A percentile compares a stretch with the other conserved stretches of the same genome.
These are phyloP conservation scores for Pristionchus maxplancki DNA, from an alignment of 2,888 invertebrate genomes.

Conservation along the genomic window DNA sequence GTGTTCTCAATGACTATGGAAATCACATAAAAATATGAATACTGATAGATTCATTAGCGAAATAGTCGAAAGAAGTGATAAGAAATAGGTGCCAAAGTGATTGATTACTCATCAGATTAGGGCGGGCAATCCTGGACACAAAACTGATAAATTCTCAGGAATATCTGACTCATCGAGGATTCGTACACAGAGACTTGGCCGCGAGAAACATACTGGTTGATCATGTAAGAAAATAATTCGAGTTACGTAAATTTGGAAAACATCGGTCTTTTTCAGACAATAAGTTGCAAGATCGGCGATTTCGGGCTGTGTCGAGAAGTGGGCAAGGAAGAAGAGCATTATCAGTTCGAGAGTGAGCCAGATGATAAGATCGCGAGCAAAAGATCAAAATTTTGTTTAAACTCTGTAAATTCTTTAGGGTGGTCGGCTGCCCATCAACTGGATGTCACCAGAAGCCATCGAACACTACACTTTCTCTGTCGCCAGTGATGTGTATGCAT, in stretches of 20 bases:
- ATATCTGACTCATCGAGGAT: slow-evolving; percentile 14
- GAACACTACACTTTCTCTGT: not conserved
- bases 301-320: slow-evolving; percentile 17
- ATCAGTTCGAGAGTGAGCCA: slow-evolving; percentile 7
- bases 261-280: not conserved
- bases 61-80: not conserved
- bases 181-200: slow-evolving; percentile 34
- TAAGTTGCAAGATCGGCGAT: slow-evolving; percentile 36
- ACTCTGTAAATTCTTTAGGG: not conserved
- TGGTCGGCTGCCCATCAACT: slow-evolving; percentile 25
- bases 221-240: not conserved
- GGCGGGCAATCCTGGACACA: too few relatives aligned
- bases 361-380: not conserved
- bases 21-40: too few relatives aligned
- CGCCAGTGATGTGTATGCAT: slow-evolving; percentile 23
- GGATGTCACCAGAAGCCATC: slow-evolving; percentile 42
- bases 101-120: too few relatives aligned
- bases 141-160: not conserved
- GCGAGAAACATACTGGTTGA: slow-evolving; percentile 45
- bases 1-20: too few relatives aligned
- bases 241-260: too few relatives aligned
- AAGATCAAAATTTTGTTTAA: not conserved
- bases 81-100: too few relatives aligned
- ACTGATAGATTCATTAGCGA: too few relatives aligned
- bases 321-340: slow-evolving; percentile 22